Evolutionary conservation across 2,888 invertebrate species (phyloP), one percentile per base, ranked within the genome.

Genomic region (Linyphia triangularis): DNA sequence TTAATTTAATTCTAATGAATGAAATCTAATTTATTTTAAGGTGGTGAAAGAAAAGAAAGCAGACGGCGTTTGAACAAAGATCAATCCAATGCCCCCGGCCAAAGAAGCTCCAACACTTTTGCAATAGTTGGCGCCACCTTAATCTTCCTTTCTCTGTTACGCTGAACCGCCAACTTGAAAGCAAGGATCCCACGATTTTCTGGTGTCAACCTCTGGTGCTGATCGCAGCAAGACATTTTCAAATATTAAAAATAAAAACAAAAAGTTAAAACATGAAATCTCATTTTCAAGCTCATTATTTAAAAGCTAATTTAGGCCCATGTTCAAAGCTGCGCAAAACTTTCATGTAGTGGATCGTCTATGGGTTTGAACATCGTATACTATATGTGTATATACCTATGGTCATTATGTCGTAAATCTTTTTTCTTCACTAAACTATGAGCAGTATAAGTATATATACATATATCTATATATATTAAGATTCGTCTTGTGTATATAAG

Each of bases 11-110:
- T n/a, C n/a, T n/a, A n/a, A n/a, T n/a, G n/a, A n/a, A n/a, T n/a
- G n/a, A n/a, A n/a, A n/a, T n/a, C n/a, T n/a, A n/a, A n/a, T n/a
- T n/a, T 10, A 16, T 19, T 69, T 85, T 0, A 59, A 88, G 86
- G 86, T 6, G 67, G 72, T 4, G 79, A 88, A 37, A 88, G 86
- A 22, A 88, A 88, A 67, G 86, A 88, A 22, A 88, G 86, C 67
- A 88, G 86, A 59, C 72, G 75, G 6, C 33, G 81, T 9, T 37
- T 88, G 19, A 81, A 81, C 30, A 82, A 82, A 40, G 72, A 72
- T 10, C 70, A 72, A 4, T 63, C 82, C 61, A 43, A 59, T 26
- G 70, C 61, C 19, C 51, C 37, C 40, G 28, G 63, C 72, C 61
- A 72, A 40, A 69, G 2, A n/a, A n/a, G 57, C 40, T 43, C 28